Evolutionary conservation across 2,797 vertebrate genomes (phyloP).

Genomic region (Peromyscus aztecus): DNA sequence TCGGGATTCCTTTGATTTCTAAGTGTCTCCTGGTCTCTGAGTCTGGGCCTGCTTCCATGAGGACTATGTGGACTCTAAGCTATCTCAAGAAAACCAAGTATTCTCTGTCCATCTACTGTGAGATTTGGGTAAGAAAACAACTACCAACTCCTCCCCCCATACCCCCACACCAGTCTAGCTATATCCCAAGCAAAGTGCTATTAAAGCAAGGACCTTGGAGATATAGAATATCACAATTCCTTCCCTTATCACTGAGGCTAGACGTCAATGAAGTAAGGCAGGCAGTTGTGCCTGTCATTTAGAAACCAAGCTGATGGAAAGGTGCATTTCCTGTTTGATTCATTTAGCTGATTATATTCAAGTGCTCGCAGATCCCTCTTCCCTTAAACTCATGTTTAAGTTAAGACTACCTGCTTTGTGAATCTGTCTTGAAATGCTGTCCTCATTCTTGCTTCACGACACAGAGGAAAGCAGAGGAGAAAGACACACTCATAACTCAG

Average conservation of each 20-base stretch:
- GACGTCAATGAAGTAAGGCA: neutral
- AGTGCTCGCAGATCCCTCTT: neutral
- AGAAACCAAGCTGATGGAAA: neutral
- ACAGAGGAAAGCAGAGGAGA: neutral
- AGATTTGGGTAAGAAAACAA: neutral
- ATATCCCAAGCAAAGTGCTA: neutral
- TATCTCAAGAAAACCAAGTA: neutral
- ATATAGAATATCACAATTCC: neutral
- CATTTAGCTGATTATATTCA: neutral
- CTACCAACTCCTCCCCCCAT: neutral
- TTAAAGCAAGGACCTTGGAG: neutral
- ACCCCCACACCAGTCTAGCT: neutral
- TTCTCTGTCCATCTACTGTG: neutral
- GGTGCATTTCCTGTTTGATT: neutral
- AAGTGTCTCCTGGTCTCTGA: neutral
- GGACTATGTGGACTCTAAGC: neutral
- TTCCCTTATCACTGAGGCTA: neutral
- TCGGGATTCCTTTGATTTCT: neutral
- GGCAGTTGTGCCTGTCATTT: neutral
- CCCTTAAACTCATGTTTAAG: neutral
- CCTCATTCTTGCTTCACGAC: neutral
- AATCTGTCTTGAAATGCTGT: constrained; percentile 18
- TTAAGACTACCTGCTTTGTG: neutral
- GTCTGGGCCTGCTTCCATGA: neutral
- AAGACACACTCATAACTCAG: neutral